Percentiles rank a stretch among this genome's conserved stretches.
phyloP scores from a whole-genome alignment of 1,140 invertebrate species.

The Panagrolaimus sp. region DNA sequence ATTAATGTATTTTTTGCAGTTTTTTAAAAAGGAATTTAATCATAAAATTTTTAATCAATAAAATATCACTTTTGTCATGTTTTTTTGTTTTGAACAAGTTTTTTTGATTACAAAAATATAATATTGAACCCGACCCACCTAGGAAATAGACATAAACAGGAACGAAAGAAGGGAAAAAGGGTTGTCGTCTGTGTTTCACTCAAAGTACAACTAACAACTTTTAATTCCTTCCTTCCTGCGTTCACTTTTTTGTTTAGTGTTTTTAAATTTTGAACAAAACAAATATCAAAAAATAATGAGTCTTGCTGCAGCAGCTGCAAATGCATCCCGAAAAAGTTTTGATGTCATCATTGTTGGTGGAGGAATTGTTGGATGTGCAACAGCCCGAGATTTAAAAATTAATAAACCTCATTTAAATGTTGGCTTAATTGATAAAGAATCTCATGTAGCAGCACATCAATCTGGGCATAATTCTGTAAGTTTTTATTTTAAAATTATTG shows the following conservation, averaged over 20 bases:
- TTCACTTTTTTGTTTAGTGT: not conserved
- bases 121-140: too few relatives aligned
- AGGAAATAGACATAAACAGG: too few relatives aligned
- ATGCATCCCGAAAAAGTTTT: slow-evolving; percentile 20
- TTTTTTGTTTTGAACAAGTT: too few relatives aligned
- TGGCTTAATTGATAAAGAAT: slow-evolving; percentile 88
- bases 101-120: too few relatives aligned
- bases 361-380: slow-evolving; percentile 89
- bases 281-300: not conserved
- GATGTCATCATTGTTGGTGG: slow-evolving; percentile 90
- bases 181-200: not conserved
- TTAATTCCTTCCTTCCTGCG: not conserved
- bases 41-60: too few relatives aligned
- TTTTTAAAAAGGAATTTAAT: too few relatives aligned
- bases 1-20: too few relatives aligned
- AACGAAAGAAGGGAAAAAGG: too few relatives aligned
- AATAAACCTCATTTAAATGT: slow-evolving; percentile 75
- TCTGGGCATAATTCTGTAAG: slow-evolving; percentile 93
- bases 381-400: slow-evolving; percentile 75
- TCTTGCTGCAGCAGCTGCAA: too few relatives aligned
- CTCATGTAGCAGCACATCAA: slow-evolving; percentile 76
- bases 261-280: not conserved
- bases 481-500: too few relatives aligned
- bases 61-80: too few relatives aligned
- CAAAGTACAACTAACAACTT: not conserved